phyloP scores from a whole-genome alignment of 2,113 vertebrate species.

The Paedocypris sp. region DNA sequence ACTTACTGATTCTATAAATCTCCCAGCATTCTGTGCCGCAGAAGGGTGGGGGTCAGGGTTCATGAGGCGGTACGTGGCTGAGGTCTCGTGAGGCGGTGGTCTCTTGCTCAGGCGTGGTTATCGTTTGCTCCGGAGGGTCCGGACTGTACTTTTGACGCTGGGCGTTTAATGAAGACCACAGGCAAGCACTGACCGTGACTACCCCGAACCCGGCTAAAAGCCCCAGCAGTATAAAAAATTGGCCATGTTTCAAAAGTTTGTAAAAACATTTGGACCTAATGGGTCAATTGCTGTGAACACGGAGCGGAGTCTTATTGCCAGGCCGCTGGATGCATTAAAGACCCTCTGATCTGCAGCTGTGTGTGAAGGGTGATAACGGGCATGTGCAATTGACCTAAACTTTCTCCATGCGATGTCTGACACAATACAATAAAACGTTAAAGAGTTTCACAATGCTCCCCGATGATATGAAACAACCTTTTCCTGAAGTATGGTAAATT shows the following conservation, averaged over 20 bases:
- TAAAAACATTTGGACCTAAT: slow-evolving; percentile 27
- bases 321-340: slow-evolving; percentile 15
- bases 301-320: slow-evolving; percentile 8
- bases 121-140: slow-evolving; percentile 22
- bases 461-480: neutral
- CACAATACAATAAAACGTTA: neutral
- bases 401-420: slow-evolving; percentile 1
- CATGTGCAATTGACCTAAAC: neutral
- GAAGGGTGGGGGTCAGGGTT: slow-evolving; percentile 10
- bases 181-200: slow-evolving; percentile 36
- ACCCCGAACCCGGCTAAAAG: slow-evolving; percentile 23
- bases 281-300: slow-evolving; percentile 18
- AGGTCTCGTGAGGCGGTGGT: neutral
- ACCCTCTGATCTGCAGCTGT: slow-evolving; percentile 5
- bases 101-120: slow-evolving; percentile 27
- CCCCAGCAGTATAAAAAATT: slow-evolving; percentile 26
- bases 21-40: slow-evolving; percentile 13
- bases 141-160: slow-evolving; percentile 18
- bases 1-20: slow-evolving; percentile 37
- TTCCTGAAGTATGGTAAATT: neutral
- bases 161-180: slow-evolving; percentile 32
- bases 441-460: neutral
- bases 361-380: neutral
- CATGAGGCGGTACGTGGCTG: neutral
- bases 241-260: slow-evolving; percentile 39